These are phyloP conservation scores for Paramormyrops hopkinsi DNA, from an alignment of 2,797 vertebrate species.

Conservation along the genomic window DNA sequence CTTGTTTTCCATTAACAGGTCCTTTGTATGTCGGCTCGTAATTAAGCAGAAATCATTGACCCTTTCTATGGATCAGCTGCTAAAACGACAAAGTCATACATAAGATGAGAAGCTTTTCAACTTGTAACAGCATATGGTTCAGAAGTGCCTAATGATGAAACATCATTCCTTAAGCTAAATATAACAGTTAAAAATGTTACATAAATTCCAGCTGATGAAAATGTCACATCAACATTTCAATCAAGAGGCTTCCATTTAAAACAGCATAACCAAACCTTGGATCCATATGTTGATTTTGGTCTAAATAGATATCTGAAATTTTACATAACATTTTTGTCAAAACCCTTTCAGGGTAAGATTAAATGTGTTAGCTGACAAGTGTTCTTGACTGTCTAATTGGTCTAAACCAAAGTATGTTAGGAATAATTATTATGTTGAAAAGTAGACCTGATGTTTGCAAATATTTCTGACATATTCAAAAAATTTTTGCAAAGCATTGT, in stretches of 20 bases:
- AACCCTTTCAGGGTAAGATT: not conserved
- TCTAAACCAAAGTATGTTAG: not conserved
- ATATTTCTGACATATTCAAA: not conserved
- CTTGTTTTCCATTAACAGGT: not conserved
- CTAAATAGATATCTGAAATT: not conserved
- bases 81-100: not conserved
- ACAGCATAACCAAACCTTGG: conserved; percentile 36
- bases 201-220: not conserved
- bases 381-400: conserved; percentile 36
- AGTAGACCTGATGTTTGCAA: not conserved
- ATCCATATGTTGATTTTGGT: conserved; percentile 47
- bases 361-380: conserved; percentile 36
- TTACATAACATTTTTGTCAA: not conserved
- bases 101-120: not conserved
- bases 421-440: not conserved
- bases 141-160: not conserved
- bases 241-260: conserved; percentile 22
- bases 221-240: not conserved
- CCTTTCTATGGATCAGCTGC: not conserved
- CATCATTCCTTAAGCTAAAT: not conserved
- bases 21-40: not conserved
- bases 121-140: not conserved
- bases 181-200: not conserved
- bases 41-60: conserved; percentile 3
- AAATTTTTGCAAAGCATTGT: not conserved